A percentile compares a stretch with the other conserved stretches of the same genome.
Conservation (phyloP, 2,888 invertebrate genomes). For the Clitarchus hookeri region DNA sequence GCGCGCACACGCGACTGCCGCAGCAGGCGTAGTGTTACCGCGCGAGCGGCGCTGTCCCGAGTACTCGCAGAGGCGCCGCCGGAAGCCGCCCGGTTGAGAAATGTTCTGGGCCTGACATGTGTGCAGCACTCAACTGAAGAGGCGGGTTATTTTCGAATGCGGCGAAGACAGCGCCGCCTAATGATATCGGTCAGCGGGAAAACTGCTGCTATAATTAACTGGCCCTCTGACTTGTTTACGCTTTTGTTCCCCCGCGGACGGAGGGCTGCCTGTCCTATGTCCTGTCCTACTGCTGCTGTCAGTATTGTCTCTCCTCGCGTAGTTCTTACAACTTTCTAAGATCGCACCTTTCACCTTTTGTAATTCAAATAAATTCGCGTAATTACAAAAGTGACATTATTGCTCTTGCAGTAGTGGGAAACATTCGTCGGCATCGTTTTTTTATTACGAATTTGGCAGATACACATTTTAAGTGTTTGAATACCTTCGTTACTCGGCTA, state of each 20-base stretch:
- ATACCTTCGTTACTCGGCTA: too few species aligned
- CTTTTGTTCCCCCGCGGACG: neutral
- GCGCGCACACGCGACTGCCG: too few species aligned
- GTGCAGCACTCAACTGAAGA: neutral
- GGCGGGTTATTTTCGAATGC: neutral
- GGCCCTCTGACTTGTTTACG: neutral
- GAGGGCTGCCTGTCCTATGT: neutral
- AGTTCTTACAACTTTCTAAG: too few species aligned
- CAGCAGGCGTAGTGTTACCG: neutral
- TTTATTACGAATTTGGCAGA: too few species aligned
- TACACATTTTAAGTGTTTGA: too few species aligned
- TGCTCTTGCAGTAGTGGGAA: too few species aligned
- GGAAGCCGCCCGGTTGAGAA: neutral
- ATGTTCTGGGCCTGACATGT: too few species aligned
- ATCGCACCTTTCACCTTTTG: too few species aligned
- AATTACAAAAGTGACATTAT: too few species aligned
- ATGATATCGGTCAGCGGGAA: constrained; percentile 14
- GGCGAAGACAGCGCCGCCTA: constrained; percentile 14
- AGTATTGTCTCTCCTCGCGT: neutral
- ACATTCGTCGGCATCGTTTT: too few species aligned
- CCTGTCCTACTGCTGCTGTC: neutral
- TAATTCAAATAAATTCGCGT: too few species aligned
- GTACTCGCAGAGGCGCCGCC: neutral
- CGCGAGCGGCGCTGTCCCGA: neutral
- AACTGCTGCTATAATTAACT: constrained; percentile 14